phyloP scores from a whole-genome alignment of 2,888 invertebrate genomes.

The Synanthedon formicaeformis region DNA sequence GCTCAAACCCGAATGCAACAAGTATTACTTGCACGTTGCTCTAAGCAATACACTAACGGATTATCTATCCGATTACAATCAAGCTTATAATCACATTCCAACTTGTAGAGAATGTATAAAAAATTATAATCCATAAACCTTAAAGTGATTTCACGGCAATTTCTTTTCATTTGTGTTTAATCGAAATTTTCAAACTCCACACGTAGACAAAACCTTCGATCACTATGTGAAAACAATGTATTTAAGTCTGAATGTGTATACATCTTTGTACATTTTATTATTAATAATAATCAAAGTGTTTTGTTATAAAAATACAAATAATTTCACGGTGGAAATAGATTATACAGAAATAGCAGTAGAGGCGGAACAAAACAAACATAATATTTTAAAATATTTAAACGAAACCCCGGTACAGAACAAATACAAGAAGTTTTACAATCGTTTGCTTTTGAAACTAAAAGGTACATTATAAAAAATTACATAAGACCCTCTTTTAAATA shows the following conservation, averaged over 20 bases:
- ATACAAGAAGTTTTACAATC: slow-evolving; percentile 38
- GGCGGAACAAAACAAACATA: slow-evolving; percentile 40
- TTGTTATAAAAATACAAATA: not conserved
- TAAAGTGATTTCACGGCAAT: slow-evolving; percentile 35
- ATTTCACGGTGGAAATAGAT: slow-evolving; percentile 29
- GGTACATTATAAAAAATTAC: slow-evolving; percentile 14
- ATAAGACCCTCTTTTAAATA: too few relatives aligned
- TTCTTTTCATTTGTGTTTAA: too few relatives aligned
- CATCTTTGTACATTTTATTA: not conserved
- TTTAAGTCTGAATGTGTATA: not conserved
- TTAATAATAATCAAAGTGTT: not conserved
- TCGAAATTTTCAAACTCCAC: not conserved
- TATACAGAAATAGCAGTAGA: slow-evolving; percentile 40
- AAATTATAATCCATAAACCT: slow-evolving; percentile 16
- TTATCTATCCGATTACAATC: not conserved
- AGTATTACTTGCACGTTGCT: slow-evolving; percentile 14
- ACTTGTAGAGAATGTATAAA: slow-evolving; percentile 3
- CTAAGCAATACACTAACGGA: not conserved
- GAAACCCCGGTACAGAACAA: slow-evolving; percentile 27
- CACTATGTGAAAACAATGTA: too few relatives aligned
- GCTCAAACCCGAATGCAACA: slow-evolving; percentile 28
- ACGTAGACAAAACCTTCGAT: too few relatives aligned
- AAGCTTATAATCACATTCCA: not conserved
- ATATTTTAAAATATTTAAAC: slow-evolving; percentile 44
- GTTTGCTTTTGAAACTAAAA: slow-evolving; percentile 31